Evolutionary conservation across 2,888 invertebrate genomes (phyloP), one percentile per base, ranked within the genome.

Genomic region (Lasioglossum zephyrum): DNA sequence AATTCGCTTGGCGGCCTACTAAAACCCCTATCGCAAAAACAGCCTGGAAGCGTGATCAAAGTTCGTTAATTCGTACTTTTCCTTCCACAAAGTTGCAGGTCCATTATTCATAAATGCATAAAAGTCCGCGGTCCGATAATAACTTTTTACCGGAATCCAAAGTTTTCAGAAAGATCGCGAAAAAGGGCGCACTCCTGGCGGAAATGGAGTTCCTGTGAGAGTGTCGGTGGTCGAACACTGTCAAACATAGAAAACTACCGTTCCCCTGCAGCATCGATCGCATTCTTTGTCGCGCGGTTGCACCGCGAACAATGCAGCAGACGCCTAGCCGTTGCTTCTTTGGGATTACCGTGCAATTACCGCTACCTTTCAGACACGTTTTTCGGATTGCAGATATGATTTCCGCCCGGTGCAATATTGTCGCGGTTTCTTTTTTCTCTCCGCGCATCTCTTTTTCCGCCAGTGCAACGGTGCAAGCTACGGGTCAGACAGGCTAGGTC

Each of bases 401-500:
- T 39, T 41, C n/a, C 49, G 26, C 13, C 6, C 18, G 18, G 74
- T 16, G 63, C 26, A 70, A 84, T 84, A 84, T 70, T 49, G 60
- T 41, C 66, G n/a, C 5, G 44, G 22, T 73, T 66, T 76, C 5
- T 60, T 57, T 77, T 73, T 47, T 47, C 1, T 13, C 22, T 39
- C 36, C 66, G 36, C 66, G 36, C 66, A 31, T 63, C 36, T 36
- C 66, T 44, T 31, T 75, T 36, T 36, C 3, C 36, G 11, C 22
- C 39, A 11, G 53, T 22, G 53, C 49, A 53, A 9, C 49, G 26
- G 26, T 53, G 82, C 41, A n/a, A 26, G 60, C 63, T 13, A 8
- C 41, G n/a, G 70, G 74, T 77, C 74, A 49, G 49, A 18, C 41
- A 8, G 8, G 31, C 11, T 77, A 49, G 82, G 74, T 77, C 77